phyloP scores from a whole-genome alignment of 2,113 vertebrate genomes.

The Hippocampus guttulatus region DNA sequence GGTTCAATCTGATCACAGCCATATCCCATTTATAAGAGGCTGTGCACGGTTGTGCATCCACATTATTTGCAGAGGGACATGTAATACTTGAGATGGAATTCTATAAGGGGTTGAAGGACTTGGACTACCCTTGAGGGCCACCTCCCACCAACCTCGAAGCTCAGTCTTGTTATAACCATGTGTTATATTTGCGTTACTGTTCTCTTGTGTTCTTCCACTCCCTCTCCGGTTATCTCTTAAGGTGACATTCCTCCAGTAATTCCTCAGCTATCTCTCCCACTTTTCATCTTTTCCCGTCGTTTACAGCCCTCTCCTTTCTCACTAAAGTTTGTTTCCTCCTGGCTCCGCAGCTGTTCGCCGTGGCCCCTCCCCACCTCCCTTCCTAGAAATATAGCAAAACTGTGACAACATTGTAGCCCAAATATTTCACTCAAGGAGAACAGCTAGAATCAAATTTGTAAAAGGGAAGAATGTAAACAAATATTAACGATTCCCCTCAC shows the following conservation, averaged over 20 bases:
- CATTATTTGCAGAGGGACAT: background rate
- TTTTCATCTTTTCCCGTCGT: conserved; percentile 13
- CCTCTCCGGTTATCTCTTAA: conserved; percentile 10
- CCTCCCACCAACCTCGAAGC: background rate
- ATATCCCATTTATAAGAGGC: background rate
- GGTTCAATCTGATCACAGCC: background rate
- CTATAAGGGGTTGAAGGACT: background rate
- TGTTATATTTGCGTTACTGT: conserved; percentile 20
- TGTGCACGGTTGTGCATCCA: background rate
- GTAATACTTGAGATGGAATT: background rate
- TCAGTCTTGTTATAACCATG: background rate
- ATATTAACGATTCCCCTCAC: background rate
- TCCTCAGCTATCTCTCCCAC: background rate
- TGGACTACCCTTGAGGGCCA: background rate
- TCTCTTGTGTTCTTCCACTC: background rate
- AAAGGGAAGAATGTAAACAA: background rate
- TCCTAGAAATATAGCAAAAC: conserved; percentile 43
- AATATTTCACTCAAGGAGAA: conserved; percentile 18
- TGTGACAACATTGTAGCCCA: conserved; percentile 34
- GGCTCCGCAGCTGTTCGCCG: conserved; percentile 5
- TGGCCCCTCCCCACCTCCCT: conserved; percentile 6
- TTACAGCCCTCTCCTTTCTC: conserved; percentile 7
- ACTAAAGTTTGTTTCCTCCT: conserved; percentile 20
- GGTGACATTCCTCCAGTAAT: conserved; percentile 29
- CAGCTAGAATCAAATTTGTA: background rate